Base-by-base conservation (phyloP, 2,113 vertebrate genomes). In the Nycticorax nycticorax region DNA sequence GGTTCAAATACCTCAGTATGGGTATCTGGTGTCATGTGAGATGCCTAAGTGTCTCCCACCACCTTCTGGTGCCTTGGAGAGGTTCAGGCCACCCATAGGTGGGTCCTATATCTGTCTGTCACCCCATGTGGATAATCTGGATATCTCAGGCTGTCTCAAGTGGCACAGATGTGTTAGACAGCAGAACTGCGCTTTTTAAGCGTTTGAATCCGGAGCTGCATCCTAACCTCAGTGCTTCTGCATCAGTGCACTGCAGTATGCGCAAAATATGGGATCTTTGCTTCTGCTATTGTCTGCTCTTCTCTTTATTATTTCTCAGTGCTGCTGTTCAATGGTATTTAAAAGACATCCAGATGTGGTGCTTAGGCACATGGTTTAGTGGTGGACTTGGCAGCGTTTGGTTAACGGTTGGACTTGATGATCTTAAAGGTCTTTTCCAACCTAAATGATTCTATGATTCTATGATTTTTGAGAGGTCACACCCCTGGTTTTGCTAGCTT, bases 1-100 rank as follows among this genome's bases (percentile, higher is more conserved):
- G 48, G 50, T 37, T 77, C 15, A 71, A 0, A 55, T 39, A n/a
- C 35, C 9, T n/a, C 15, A 56, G 8, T 2, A 5, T 14, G 6
- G 8, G 9, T 64, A 19, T 50, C 35, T 74, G 12, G 23, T 68
- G 22, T 56, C 43, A 68, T 1, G 0, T 26, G 43, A 85, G 57
- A 50, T 45, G 9, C 8, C 12, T 21, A 35, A 11, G 12, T 41
- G 8, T 66, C 35, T 85, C 52, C 39, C 45, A 73, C 2, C 9
- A 56, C 43, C 39, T 91, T 63, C 33, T 52, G 27, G 27, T 43
- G 43, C 20, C 48, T 69, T 18, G 33, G 59, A 90, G 81, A 85
- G 8, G 12, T 83, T 79, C 52, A 50, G 21, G 16, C 77, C 48
- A 37, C 19, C 18, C n/a, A 43, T 52, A 35, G 14, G 14, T 41